Conservation (phyloP, 2,888 invertebrate species). For the Harmothoe impar region DNA sequence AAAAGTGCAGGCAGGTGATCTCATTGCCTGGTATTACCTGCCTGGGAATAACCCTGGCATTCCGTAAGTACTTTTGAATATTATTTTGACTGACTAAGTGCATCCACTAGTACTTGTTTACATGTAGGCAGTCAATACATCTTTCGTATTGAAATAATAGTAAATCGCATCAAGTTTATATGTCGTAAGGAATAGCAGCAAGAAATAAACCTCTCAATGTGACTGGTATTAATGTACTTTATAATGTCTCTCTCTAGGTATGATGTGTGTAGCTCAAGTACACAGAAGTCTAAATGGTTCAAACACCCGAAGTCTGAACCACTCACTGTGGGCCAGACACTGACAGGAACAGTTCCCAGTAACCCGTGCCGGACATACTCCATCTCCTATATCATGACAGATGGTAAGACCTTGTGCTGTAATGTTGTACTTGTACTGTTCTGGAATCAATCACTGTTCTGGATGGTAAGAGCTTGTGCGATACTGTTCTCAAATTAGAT, state of each 20-base stretch:
- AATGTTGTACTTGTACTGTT: no score
- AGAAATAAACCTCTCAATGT: neutral
- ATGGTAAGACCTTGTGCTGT: neutral
- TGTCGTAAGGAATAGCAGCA: neutral
- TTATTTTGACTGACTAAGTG: neutral
- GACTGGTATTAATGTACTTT: neutral
- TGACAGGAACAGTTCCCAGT: neutral
- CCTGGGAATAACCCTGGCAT: neutral
- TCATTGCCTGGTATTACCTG: neutral
- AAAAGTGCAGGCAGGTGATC: neutral
- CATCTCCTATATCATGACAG: conserved; percentile 26
- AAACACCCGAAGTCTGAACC: neutral
- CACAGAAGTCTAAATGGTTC: no score
- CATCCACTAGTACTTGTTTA: neutral
- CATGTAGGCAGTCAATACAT: neutral
- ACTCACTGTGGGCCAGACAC: neutral
- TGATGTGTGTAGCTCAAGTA: neutral
- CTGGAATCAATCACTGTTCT: no score
- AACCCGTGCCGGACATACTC: neutral
- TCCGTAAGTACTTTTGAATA: neutral
- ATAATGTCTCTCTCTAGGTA: no score
- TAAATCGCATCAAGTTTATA: no score
- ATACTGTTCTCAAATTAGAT: no score
- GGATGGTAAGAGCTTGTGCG: no score
- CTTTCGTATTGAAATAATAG: neutral